Percentiles rank a stretch among this genome's conserved stretches.
These are phyloP conservation scores for Meriones psammophilus DNA, from an alignment of 2,797 vertebrate species.

Conservation along the genomic window DNA sequence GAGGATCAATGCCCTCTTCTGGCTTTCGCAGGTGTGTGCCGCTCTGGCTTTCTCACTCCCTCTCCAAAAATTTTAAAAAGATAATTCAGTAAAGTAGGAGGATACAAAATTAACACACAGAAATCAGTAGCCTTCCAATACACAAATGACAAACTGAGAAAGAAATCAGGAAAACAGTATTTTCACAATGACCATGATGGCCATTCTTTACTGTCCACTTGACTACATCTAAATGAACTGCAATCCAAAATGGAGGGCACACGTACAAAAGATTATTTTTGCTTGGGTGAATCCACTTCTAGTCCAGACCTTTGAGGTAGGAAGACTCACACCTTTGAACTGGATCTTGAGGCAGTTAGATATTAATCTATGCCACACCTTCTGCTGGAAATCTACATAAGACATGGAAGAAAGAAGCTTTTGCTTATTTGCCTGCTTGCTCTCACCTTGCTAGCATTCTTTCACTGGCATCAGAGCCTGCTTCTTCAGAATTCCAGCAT, in stretches of 20 bases:
- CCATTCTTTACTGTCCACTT: not conserved
- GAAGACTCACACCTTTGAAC: not conserved
- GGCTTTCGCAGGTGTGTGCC: not conserved
- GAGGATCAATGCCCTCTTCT: not conserved
- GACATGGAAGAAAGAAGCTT: not conserved
- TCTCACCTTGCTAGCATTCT: not conserved
- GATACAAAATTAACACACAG: not conserved
- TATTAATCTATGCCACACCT: not conserved
- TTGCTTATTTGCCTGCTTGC: too few relatives aligned
- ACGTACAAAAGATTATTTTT: not conserved
- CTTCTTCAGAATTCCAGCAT: not conserved
- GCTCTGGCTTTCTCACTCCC: too few relatives aligned
- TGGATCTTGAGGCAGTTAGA: not conserved
- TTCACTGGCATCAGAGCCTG: not conserved
- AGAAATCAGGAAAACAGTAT: not conserved
- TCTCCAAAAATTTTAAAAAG: not conserved
- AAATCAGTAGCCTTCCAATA: not conserved
- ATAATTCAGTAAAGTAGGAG: not conserved
- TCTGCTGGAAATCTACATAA: not conserved
- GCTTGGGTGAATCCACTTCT: not conserved
- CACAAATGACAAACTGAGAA: not conserved
- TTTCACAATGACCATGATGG: not conserved
- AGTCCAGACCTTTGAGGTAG: not conserved
- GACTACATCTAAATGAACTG: not conserved
- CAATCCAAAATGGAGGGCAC: not conserved